Base-by-base conservation (phyloP, 1,140 invertebrate genomes). In the Akabosia matsudoensis region DNA sequence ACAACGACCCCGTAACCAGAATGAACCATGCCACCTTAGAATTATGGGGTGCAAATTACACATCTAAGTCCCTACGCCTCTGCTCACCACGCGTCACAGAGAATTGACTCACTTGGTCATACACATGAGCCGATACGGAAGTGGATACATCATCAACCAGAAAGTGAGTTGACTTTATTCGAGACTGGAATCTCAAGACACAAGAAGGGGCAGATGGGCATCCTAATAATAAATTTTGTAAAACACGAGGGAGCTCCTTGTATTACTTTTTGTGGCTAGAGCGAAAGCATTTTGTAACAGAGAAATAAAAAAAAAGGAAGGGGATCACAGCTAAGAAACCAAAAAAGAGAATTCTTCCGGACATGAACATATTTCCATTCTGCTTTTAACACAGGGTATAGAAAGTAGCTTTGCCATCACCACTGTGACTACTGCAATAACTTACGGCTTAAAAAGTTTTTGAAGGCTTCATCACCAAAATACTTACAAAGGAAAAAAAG, bases 171-270 rank as follows among this genome's bases (percentile, higher is more conserved):
- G 37, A 45, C 37, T 45, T 45, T 7, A 45, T 22, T 56, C 54
- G 54, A 56, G 54, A n/a, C n/a, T n/a, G n/a, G n/a, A n/a, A n/a
- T n/a, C 54, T 56, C 22, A 30, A 67, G 61, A 67, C 61, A 30
- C 61, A 67, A 67, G 61, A 67, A 67, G 61, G 61, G 61, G 61
- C 61, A 67, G 61, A 67, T 67, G 61, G 61, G 61, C 61, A 67
- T 67, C 61, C 26, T 67, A 67, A 67, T 67, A 67, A 67, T n/a
- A n/a, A 67, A 30, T 61, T 61, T 67, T 13, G 61, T 14, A 67
- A 67, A 67, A 30, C 28, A 67, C 61, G 3, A 22, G 61, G 61
- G 61, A 67, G 61, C 61, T 67, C 4, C 54, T 61, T n/a, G n/a
- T 61, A 24, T n/a, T 67, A 67, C n/a, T n/a, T n/a, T n/a, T n/a